These are phyloP conservation scores for Opisthocomus hoazin DNA, from an alignment of 2,113 vertebrate genomes.

Conservation along the genomic window DNA sequence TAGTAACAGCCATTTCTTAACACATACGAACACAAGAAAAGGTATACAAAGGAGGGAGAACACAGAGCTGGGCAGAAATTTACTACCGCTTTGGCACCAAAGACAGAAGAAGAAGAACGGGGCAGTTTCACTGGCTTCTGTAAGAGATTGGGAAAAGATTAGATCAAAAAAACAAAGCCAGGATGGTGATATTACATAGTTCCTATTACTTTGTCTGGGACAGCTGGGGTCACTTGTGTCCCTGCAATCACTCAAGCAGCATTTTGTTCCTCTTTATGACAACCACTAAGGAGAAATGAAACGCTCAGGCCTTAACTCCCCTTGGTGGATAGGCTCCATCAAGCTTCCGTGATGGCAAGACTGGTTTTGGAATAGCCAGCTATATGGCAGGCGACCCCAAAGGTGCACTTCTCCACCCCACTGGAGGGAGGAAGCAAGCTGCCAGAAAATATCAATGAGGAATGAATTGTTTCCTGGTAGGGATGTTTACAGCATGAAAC, in stretches of 20 bases:
- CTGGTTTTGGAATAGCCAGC: not conserved
- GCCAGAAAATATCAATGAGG: conserved; percentile 32
- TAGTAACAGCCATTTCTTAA: not conserved
- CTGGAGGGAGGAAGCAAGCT: not conserved
- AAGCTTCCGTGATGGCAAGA: not conserved
- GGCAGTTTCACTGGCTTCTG: not conserved
- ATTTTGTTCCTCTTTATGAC: not conserved
- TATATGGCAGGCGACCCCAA: not conserved
- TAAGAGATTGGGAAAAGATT: not conserved
- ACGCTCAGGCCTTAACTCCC: not conserved
- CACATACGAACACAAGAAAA: not conserved
- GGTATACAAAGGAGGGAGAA: not conserved
- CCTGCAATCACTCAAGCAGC: not conserved
- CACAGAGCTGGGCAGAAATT: not conserved
- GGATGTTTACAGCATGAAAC: conserved; percentile 7
- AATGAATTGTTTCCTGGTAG: conserved; percentile 43
- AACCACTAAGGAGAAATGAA: not conserved
- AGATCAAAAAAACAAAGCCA: not conserved
- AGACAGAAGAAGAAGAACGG: not conserved
- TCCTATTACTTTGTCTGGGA: not conserved
- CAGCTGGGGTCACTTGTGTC: not conserved
- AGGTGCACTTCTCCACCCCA: not conserved
- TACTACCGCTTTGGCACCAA: not conserved
- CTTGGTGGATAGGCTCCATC: not conserved
- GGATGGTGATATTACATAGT: not conserved